Conservation (phyloP, 37 sponge, comb jelly and placozoan genomes). For the Haliclona indistincta region DNA sequence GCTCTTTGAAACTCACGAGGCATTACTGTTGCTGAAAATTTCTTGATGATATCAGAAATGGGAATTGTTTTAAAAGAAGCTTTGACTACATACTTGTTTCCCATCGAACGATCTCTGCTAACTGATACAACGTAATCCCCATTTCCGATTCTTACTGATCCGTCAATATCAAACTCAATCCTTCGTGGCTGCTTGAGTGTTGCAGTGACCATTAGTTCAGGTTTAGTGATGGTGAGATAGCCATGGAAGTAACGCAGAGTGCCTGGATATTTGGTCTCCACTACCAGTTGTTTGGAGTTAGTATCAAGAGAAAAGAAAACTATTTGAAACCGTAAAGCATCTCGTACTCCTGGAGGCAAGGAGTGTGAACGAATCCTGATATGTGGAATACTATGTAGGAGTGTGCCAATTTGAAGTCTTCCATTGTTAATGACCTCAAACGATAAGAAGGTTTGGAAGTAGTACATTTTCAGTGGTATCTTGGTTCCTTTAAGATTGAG, state of each 20-base stretch:
- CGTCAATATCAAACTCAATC: too few relatives aligned
- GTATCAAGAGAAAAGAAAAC: not conserved
- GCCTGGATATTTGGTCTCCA: not conserved
- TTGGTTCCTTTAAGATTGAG: too few relatives aligned
- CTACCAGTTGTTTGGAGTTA: not conserved
- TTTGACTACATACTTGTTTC: too few relatives aligned
- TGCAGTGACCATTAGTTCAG: too few relatives aligned
- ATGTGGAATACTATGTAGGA: not conserved
- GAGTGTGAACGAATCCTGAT: not conserved
- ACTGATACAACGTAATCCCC: too few relatives aligned
- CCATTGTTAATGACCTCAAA: too few relatives aligned
- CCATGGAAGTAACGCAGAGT: not conserved
- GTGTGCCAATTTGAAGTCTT: not conserved
- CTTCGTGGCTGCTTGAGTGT: too few relatives aligned
- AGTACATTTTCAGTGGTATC: too few relatives aligned
- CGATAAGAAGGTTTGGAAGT: too few relatives aligned
- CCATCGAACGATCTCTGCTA: too few relatives aligned
- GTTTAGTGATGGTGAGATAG: too few relatives aligned
- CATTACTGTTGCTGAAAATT: not conserved
- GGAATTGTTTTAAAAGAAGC: not conserved
- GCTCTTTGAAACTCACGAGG: not conserved
- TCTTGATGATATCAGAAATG: not conserved
- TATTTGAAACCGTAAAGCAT: not conserved
- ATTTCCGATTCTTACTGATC: too few relatives aligned
- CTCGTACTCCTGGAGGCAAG: not conserved